phyloP scores from a whole-genome alignment of 2,113 vertebrate species.

The Toxotes jaculatrix region DNA sequence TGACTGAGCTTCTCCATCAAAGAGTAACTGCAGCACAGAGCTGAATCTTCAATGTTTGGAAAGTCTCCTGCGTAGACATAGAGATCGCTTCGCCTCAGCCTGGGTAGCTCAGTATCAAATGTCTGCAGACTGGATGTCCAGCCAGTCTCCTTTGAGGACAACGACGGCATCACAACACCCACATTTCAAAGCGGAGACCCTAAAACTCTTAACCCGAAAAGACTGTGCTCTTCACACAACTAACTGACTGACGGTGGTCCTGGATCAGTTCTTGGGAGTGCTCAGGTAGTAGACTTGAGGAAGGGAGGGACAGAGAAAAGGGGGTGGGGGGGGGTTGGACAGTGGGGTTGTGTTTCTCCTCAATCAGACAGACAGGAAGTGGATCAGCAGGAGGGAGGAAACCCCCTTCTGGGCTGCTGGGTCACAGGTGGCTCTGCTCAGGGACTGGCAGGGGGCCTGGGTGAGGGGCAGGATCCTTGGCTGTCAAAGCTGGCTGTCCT shows the following conservation, averaged over 20 bases:
- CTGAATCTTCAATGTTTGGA: constrained; percentile 31
- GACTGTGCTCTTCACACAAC: constrained; percentile 51
- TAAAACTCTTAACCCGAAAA: constrained; percentile 43
- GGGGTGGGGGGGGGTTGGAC: constrained; percentile 40
- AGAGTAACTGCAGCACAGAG: constrained; percentile 48
- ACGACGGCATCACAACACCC: constrained; percentile 25
- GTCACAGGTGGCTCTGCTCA: constrained; percentile 86
- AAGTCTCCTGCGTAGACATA: constrained; percentile 32
- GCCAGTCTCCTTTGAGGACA: constrained; percentile 39
- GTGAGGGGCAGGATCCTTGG: constrained; percentile 95
- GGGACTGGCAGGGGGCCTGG: constrained; percentile 91
- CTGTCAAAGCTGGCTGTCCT: constrained; percentile 97
- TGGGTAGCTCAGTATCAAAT: constrained; percentile 28
- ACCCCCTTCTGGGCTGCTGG: constrained; percentile 67
- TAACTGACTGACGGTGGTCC: constrained; percentile 61
- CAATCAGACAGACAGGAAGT: constrained; percentile 79
- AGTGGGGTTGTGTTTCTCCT: constrained; percentile 72
- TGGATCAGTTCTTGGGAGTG: constrained; percentile 66
- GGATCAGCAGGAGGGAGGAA: constrained; percentile 69
- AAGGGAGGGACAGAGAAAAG: constrained; percentile 36
- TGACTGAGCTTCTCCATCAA: constrained; percentile 33
- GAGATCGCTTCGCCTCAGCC: constrained; percentile 43
- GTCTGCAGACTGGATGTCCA: constrained; percentile 37
- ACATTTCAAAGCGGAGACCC: constrained; percentile 48
- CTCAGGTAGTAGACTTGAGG: constrained; percentile 62